Evolutionary conservation across 2,797 vertebrate species (phyloP), one percentile per base, ranked within the genome.

Genomic region (Mergus octosetaceus): DNA sequence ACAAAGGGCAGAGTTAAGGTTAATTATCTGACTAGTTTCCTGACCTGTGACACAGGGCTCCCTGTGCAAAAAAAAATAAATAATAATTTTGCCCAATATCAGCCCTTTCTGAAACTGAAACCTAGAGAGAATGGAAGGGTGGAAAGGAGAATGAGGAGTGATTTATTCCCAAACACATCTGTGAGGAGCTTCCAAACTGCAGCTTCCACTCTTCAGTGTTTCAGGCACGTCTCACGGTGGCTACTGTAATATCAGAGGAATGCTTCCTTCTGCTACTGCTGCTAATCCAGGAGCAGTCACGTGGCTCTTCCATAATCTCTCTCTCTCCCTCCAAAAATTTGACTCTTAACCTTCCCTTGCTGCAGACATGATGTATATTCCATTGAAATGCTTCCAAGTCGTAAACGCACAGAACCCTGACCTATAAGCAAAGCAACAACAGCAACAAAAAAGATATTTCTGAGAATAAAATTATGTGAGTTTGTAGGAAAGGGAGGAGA

Each of bases 191-290:
- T 91, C 83, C 72, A 87, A 65, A 74, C 80, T 81, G 77, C 62
- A 90, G 83, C 75, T 95, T 82, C 36, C 54, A 38, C 45, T 85
- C 72, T 54, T 53, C 81, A 72, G 39, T 36, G 80, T 93, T 95
- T 90, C 69, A 89, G 92, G 78, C 93, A 95, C 85, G 75, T 95
- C 91, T 94, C 94, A 66, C 4, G 2, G 81, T 95, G 84, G 90
- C 93, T 95, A 93, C 95, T 96, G 92, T 92, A 97, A 93, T 95
- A 94, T 94, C 93, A 94, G 91, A 94, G 93, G 95, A 97, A 96
- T 94, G 85, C 90, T 92, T 86, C 45, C 84, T 96, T 74, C 95
- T 95, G 95, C 89, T 91, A 87, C 95, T 93, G 94, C 91, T 97
- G 95, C 95, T 97, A 94, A 96, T 96, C 90, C 95, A 93, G 93